These are phyloP conservation scores for Phalacrocorax carbo DNA, from an alignment of 2,113 vertebrate genomes.

Conservation along the genomic window DNA sequence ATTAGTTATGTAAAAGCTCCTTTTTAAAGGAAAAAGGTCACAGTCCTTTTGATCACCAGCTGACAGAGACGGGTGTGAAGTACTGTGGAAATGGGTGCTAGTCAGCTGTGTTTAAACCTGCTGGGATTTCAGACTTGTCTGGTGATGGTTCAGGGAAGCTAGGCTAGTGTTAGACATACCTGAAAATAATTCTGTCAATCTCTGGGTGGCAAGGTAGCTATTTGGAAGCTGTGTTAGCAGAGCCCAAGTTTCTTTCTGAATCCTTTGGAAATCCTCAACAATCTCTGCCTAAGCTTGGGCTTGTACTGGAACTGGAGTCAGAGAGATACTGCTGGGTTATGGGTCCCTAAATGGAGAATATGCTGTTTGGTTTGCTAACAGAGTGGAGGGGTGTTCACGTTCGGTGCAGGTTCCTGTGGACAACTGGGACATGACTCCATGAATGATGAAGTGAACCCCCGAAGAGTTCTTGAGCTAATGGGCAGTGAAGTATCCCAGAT, in stretches of 20 bases:
- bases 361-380: constrained; percentile 69
- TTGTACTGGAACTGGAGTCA: not conserved
- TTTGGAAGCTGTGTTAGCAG: not conserved
- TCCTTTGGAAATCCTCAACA: not conserved
- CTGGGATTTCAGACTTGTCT: not conserved
- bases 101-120: not conserved
- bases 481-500: constrained; percentile 92
- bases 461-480: constrained; percentile 90
- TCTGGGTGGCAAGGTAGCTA: not conserved
- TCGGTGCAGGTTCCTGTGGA: constrained; percentile 85
- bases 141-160: not conserved
- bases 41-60: not conserved
- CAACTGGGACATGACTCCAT: constrained; percentile 89
- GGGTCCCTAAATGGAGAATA: constrained; percentile 44
- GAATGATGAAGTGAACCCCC: constrained; percentile 86
- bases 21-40: not conserved
- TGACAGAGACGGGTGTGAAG: not conserved
- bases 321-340: not conserved
- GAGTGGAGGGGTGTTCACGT: constrained; percentile 92
- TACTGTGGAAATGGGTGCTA: not conserved
- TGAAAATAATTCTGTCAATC: not conserved
- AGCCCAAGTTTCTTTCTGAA: not conserved
- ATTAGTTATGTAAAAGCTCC: not conserved
- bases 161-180: not conserved
- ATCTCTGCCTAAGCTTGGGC: not conserved